A percentile compares a stretch with the other conserved stretches of the same genome.
Conservation (phyloP, 2,113 vertebrate species). For the Centropristis striata region DNA sequence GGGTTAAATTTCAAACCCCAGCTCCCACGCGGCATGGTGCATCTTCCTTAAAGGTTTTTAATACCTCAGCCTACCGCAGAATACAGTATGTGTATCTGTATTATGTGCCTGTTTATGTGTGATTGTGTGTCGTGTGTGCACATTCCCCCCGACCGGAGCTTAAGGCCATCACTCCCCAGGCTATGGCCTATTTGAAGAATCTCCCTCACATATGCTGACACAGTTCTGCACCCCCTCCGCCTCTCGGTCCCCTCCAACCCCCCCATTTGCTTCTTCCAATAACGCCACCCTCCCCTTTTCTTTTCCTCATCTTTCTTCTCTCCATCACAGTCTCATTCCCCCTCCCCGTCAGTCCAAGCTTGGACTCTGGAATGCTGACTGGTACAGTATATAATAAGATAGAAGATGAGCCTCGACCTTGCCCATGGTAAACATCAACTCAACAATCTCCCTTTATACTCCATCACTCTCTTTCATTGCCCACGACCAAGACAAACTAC, state of each 20-base stretch:
- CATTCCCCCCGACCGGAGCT: conserved; percentile 42
- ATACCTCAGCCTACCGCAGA: conserved; percentile 23
- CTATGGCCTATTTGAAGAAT: conserved; percentile 76
- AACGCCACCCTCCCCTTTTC: conserved; percentile 5
- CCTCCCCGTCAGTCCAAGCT: conserved; percentile 19
- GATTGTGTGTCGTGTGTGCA: conserved; percentile 25
- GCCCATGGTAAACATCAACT: conserved; percentile 43
- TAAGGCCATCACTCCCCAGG: conserved; percentile 70
- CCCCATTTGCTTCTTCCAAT: conserved; percentile 14
- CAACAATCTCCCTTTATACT: conserved; percentile 22
- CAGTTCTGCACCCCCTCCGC: conserved; percentile 54
- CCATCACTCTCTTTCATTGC: conserved; percentile 34
- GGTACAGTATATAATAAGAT: conserved; percentile 55
- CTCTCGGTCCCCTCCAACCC: conserved; percentile 17
- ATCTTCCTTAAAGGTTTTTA: conserved; percentile 58
- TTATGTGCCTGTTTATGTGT: conserved; percentile 32
- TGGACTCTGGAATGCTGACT: conserved; percentile 66
- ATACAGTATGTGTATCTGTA: conserved; percentile 12
- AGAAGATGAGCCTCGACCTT: conserved; percentile 53
- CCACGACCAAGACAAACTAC: background rate
- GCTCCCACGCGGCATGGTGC: conserved; percentile 31
- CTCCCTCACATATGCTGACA: conserved; percentile 80
- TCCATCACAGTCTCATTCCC: conserved; percentile 16
- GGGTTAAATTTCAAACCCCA: conserved; percentile 80
- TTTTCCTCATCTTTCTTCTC: conserved; percentile 45